Evolutionary conservation across 2,888 invertebrate species (phyloP).

Genomic region (Philhelius pedissequus): DNA sequence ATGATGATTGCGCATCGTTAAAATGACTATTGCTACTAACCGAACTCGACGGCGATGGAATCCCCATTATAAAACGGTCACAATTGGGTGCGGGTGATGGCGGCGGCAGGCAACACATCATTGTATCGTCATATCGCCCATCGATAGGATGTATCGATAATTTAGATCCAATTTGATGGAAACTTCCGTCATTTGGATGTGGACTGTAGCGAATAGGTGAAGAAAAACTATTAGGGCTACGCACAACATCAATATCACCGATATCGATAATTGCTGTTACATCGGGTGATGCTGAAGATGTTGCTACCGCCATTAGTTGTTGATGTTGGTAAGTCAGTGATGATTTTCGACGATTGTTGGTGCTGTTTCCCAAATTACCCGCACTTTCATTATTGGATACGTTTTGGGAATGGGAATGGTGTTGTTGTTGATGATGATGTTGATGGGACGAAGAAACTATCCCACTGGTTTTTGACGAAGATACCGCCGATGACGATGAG

Average conservation of each 20-base stretch:
- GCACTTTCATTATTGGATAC: conserved; percentile 16
- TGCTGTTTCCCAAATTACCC: neutral
- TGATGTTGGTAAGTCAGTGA: conserved; percentile 74
- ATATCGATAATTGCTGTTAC: conserved; percentile 13
- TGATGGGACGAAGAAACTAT: neutral
- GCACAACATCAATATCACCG: conserved; percentile 14
- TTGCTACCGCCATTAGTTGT: conserved; percentile 63
- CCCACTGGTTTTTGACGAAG: neutral
- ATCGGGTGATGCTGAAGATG: conserved; percentile 51
- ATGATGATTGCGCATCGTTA: conserved; percentile 36
- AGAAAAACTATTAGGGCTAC: conserved; percentile 53
- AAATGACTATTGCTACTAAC: conserved; percentile 51
- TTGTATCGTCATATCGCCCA: conserved; percentile 74
- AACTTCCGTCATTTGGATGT: conserved; percentile 63
- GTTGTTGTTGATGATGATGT: conserved; percentile 15
- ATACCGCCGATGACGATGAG: conserved; percentile 39
- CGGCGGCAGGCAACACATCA: conserved; percentile 76
- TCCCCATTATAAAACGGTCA: conserved; percentile 75
- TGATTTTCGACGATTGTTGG: conserved; percentile 73
- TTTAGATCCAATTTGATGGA: conserved; percentile 70
- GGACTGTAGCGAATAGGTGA: conserved; percentile 73
- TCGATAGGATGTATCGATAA: conserved; percentile 71
- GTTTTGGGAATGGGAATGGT: neutral
- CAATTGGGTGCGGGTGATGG: conserved; percentile 79
- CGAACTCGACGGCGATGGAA: conserved; percentile 69